Conservation (phyloP, 2,888 invertebrate genomes). For the Trachelus stipa region DNA sequence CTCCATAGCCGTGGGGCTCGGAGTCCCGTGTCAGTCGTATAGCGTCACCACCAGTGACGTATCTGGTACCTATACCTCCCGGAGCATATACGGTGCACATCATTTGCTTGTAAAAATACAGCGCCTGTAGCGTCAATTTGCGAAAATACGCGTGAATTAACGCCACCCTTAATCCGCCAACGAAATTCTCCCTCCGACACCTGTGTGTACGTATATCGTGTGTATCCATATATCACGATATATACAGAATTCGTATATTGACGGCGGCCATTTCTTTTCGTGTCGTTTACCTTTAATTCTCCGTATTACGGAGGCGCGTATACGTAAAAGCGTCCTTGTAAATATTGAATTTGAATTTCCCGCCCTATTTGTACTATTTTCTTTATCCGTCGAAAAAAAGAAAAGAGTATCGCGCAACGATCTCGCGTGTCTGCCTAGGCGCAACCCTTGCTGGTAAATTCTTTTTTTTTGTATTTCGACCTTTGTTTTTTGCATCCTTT, state of each 20-base stretch:
- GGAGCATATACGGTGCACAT: constrained; percentile 33
- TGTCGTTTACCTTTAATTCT: not conserved
- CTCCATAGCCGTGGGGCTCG: not conserved
- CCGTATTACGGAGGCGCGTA: not conserved
- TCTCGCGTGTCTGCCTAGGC: not conserved
- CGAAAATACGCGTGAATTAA: constrained; percentile 53
- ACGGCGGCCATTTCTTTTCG: not conserved
- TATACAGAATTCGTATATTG: not conserved
- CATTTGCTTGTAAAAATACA: constrained; percentile 61
- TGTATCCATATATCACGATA: not conserved
- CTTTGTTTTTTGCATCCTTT: constrained; percentile 17
- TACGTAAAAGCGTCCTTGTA: not conserved
- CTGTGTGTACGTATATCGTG: not conserved
- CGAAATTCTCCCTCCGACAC: not conserved
- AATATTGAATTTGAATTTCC: not conserved
- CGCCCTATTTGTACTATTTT: not conserved
- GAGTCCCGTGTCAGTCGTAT: not conserved
- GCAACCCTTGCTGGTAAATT: not conserved
- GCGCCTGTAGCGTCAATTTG: constrained; percentile 50
- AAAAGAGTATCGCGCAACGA: not conserved
- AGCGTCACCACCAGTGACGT: not conserved
- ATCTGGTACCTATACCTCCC: not conserved
- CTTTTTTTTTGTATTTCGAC: constrained; percentile 21
- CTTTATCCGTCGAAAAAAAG: not conserved
- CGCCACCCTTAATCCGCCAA: constrained; percentile 25